Evolutionary conservation across 2,113 vertebrate species (phyloP).

Genomic region (Saccopteryx leptura): DNA sequence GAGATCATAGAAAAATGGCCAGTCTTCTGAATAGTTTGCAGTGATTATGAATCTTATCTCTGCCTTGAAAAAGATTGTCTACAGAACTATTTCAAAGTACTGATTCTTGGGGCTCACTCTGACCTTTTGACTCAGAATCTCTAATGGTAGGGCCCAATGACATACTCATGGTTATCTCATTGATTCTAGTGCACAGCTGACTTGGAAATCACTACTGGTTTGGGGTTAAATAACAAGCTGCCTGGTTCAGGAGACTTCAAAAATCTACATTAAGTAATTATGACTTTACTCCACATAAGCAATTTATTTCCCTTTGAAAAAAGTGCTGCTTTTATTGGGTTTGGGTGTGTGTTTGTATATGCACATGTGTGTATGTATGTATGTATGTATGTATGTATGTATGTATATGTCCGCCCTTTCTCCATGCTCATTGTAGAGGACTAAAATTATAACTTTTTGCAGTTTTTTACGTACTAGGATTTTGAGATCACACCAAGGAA

Average conservation of each 20-base stretch:
- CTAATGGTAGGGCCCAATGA: not conserved
- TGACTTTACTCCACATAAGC: not conserved
- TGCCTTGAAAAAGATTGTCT: not conserved
- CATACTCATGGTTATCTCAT: not conserved
- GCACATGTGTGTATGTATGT: not conserved
- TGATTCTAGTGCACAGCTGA: not conserved
- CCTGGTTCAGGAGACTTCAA: not conserved
- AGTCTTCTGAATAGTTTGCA: not conserved
- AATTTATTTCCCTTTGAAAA: not conserved
- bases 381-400: rapidly evolving
- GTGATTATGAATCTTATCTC: not conserved
- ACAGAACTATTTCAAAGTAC: not conserved
- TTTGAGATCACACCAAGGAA: not conserved
- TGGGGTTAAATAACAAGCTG: not conserved
- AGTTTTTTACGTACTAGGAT: not conserved
- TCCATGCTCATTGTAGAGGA: not conserved
- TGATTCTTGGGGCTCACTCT: not conserved
- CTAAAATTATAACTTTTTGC: not conserved
- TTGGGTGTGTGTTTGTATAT: not conserved
- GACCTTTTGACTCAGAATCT: not conserved
- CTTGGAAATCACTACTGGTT: not conserved
- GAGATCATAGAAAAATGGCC: not conserved
- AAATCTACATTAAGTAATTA: not conserved
- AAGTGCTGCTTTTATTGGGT: not conserved
- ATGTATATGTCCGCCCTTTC: rapidly evolving